Evolutionary conservation across 2,888 invertebrate species (phyloP), one percentile per base, ranked within the genome.

Genomic region (Oscheius sp.): DNA sequence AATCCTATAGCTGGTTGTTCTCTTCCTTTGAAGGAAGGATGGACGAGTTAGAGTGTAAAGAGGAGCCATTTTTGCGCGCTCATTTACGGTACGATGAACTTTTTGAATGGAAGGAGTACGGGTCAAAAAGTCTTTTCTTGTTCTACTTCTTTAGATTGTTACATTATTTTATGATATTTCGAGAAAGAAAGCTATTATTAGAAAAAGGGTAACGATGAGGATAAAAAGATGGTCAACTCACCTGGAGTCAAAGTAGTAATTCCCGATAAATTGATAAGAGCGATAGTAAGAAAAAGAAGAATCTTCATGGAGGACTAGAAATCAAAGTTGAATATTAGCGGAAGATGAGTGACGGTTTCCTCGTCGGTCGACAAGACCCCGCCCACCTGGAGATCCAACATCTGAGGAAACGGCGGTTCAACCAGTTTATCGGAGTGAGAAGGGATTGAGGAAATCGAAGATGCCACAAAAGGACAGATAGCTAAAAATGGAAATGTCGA

Each of bases 381-480:
- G 48, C 48, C 48, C 48, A 48, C 48, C 25, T 48, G n/a, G 12
- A 25, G 48, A 20, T n/a, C 12, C n/a, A 42, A 4, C 48, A 20
- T 25, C 48, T 48, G 8, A 15, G 37, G 37, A 8, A 37, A 37
- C 37, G 37, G 15, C 48, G 25, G 48, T 48, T 48, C 25, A 48
- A 48, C 48, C 48, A 48, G 48, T 48, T 48, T 48, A 25, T 25
- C 48, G 48, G 42, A 17, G 42, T 42, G 42, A 17, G 42, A 42
- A 42, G 42, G 42, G 42, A 42, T 42, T 20, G 42, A 42, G 42
- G 42, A 42, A 42, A 42, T 42, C 20, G n/a, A 12, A 42, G 42
- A 17, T 20, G 42, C 6, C 42, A 42, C n/a, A 15, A 42, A 42
- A 42, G 20, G 42, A 17, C 42, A 17, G 42, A n/a, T n/a, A n/a